Evolutionary conservation across 2,113 vertebrate genomes (phyloP), one percentile per base, ranked within the genome.

Genomic region (Saccopteryx leptura): DNA sequence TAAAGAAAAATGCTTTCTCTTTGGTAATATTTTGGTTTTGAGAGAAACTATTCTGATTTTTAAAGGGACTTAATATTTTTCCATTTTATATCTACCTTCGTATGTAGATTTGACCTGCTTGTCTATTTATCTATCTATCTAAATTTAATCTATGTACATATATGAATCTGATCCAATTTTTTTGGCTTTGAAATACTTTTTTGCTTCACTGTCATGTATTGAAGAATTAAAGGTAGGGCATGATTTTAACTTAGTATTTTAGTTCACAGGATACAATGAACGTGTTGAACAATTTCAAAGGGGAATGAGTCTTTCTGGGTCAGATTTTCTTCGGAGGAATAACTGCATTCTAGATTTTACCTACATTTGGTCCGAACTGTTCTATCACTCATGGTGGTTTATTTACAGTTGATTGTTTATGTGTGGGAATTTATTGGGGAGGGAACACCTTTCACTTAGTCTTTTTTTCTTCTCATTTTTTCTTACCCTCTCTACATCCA

Each of bases 211-310:
- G 21, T 71, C 75, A 56, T 60, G 60, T 68, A 72, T 82, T 93
- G 46, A 90, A 95, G 78, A 61, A 9, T 52, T 61, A 88, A 78
- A 86, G 31, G 2, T 76, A 33, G 81, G 46, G 3, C 21, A 74
- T 78, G 75, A 39, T 83, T 92, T 82, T 90, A 83, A 79, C 17
- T 94, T 94, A 24, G 74, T 14, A 68, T 93, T 95, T 94, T 86
- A 60, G 15, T 95, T 87, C 5, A n/a, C 18, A 66, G 50, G 48
- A 71, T 33, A 66, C 23, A 74, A 71, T 72, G 52, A 91, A 86
- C 86, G 46, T 66, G 60, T 12, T 82, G n/a, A 86, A 68, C 71
- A 69, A 88, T 79, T 95, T 87, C 89, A 71, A 78, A 84, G 2
- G 3, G 33, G 78, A 89, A 58, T 28, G 31, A 89, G 63, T 88